Base-by-base conservation (phyloP, 2,888 invertebrate species). In the Troides helena region DNA sequence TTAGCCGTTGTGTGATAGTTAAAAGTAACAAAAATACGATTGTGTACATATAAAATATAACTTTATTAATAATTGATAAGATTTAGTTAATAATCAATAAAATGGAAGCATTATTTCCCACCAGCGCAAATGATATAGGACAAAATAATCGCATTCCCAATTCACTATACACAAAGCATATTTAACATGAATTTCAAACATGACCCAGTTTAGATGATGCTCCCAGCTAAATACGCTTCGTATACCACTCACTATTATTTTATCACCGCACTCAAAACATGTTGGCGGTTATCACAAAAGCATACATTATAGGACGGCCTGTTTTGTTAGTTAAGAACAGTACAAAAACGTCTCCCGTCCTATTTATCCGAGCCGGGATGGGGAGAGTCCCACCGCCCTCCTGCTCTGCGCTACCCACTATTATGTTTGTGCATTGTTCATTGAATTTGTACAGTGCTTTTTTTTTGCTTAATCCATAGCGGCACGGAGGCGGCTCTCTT, bases 371-470 rank as follows among this genome's bases (percentile, higher is more conserved):
- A 1, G 46, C 46, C 46, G 12, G 46, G 14, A 46, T 3, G 4
- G 46, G 46, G 46, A 46, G 46, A 62, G 68, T 61, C 68, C 62
- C 58, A 59, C 68, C 69, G 57, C 56, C 25, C 5, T 25, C 65
- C 57, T 61, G 21, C 71, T 68, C 70, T 43, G 67, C 65, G 53
- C 69, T 60, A 69, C 71, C 70, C 73, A 65, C 76, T 75, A 79
- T 81, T 81, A 80, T 77, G 75, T 76, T 77, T 76, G 74, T 78
- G 78, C 78, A 82, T 80, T 83, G 82, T 81, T 82, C 84, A 82
- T 80, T 84, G 83, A 82, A 82, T 82, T 77, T 79, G 77, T 66
- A 69, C 72, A 74, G 73, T 69, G 73, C 50, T 69, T 73, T 76
- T 46, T 46, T 80, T 82, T 82, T 81, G 77, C 73, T 67, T 70